Conservation (phyloP, 2,797 vertebrate species). For the Enteromius argenteus region DNA sequence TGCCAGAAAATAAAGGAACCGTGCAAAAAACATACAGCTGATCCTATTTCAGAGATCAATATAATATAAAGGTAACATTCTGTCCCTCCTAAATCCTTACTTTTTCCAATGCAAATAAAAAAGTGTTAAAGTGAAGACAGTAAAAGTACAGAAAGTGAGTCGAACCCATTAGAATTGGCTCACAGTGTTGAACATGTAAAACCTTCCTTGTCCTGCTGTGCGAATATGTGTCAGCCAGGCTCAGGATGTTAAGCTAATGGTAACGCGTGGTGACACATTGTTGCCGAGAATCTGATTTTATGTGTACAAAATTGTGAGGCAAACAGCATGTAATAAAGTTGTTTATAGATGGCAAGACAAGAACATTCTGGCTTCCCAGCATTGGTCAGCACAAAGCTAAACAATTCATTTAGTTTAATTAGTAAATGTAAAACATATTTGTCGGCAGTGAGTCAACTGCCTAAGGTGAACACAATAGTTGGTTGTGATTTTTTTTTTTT, state of each 20-base stretch:
- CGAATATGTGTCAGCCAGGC: slow-evolving; percentile 16
- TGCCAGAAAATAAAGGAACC: not conserved
- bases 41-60: not conserved
- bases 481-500: slow-evolving; percentile 59
- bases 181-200: not conserved
- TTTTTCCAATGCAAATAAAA: slow-evolving; percentile 19
- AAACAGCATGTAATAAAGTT: slow-evolving; percentile 62
- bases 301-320: slow-evolving; percentile 46
- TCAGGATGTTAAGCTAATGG: slow-evolving; percentile 4
- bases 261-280: slow-evolving; percentile 44
- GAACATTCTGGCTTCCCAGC: slow-evolving; percentile 52
- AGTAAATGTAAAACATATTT: slow-evolving; percentile 66
- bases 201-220: not conserved
- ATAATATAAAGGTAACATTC: not conserved
- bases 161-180: slow-evolving; percentile 11
- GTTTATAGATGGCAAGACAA: slow-evolving; percentile 56
- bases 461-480: slow-evolving; percentile 58
- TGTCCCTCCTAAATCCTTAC: not conserved
- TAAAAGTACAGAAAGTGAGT: slow-evolving; percentile 20
- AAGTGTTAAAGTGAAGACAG: not conserved
- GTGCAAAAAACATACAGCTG: not conserved
- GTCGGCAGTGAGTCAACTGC: slow-evolving; percentile 56
- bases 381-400: slow-evolving; percentile 61
- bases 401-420: slow-evolving; percentile 62
- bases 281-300: slow-evolving; percentile 55